Conservation (phyloP, 2,797 vertebrate species). For the Tympanoctomys barrerae region DNA sequence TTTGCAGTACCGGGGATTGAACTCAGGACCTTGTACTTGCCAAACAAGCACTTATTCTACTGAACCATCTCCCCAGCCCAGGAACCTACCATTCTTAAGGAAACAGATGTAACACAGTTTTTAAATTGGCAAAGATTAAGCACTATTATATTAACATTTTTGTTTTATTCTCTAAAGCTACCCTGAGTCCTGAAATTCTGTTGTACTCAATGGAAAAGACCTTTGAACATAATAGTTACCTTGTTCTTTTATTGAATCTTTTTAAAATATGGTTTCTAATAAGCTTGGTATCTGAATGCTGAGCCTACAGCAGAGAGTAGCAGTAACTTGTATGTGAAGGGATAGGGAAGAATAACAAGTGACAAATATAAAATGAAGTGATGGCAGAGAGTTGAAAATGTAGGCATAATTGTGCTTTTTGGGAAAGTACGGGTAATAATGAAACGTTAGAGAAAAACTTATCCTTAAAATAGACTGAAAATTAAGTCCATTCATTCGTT, state of each 20-base stretch:
- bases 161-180: neutral
- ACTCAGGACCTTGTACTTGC: too few relatives aligned
- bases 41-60: too few relatives aligned
- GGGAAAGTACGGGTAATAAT: neutral
- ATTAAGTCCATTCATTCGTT: neutral
- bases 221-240: too few relatives aligned
- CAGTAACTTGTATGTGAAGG: neutral
- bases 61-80: too few relatives aligned
- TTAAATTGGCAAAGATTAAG: neutral
- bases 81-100: neutral
- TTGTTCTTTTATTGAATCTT: neutral
- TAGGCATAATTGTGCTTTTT: neutral
- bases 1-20: too few relatives aligned
- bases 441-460: neutral
- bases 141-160: neutral
- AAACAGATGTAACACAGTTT: neutral
- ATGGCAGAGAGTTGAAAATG: neutral
- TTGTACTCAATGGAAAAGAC: neutral
- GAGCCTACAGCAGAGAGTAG: neutral
- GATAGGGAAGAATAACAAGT: neutral
- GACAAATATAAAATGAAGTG: neutral
- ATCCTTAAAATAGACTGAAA: neutral
- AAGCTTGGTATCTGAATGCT: neutral
- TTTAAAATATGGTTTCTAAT: neutral
- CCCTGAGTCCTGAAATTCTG: neutral